Base-by-base conservation (phyloP, 2,888 invertebrate genomes). In the Sepiola atlantica region DNA sequence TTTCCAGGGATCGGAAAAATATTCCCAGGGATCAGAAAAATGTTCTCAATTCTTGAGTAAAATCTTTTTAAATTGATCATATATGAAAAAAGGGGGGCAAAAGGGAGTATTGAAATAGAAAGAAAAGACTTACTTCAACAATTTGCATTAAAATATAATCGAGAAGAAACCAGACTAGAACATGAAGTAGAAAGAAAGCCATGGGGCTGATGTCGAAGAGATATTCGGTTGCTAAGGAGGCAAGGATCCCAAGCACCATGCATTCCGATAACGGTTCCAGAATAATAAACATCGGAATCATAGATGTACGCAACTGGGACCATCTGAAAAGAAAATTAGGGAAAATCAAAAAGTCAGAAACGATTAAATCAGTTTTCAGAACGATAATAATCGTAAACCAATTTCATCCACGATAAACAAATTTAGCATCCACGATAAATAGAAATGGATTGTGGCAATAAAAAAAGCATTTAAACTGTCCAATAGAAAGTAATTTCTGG, bases 191-290 rank as follows among this genome's bases (percentile, higher is more conserved):
- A 97, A 99, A 99, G 98, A 99, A 99, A 94, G 98, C 98, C 95
- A 99, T 98, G 2, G 99, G 98, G 97, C 99, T 99, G 98, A 99
- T 98, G 95, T 98, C 96, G 98, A 99, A 98, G 77, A 99, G 98
- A 95, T 98, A 97, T 94, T 98, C 98, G 8, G 98, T 98, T 0
- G 99, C 98, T 98, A 99, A 99, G 0, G 99, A 98, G 57, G 99
- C 98, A 96, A 98, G 98, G n/a, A 98, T 98, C 92, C 99, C 99
- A 91, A 99, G 98, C 55, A 99, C 98, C 98, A 99, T 98, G 97
- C 99, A 99, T 98, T 99, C 99, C 94, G 99, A 98, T 93, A 99
- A 98, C 0, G 99, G 99, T 97, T 99, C 99, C 95, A 99, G 98
- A 91, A 99, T 96, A 95, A 99, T 98, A 92, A 98, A 98, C 77